phyloP scores from a whole-genome alignment of 2,113 vertebrate genomes.

The Excalfactoria chinensis region DNA sequence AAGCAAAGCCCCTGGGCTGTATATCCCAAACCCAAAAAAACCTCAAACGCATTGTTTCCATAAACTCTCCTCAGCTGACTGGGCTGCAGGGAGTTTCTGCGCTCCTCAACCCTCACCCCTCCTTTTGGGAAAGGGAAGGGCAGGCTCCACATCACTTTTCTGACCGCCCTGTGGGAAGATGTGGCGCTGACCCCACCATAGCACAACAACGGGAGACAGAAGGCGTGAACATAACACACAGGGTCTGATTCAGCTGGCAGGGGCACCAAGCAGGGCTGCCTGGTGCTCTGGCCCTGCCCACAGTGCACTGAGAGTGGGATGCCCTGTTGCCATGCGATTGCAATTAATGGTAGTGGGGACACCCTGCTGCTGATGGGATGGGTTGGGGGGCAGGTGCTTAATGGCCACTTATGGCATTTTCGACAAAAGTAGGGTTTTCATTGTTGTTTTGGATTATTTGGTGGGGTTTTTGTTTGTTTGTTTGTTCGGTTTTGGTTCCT shows the following conservation, averaged over 20 bases:
- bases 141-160: neutral
- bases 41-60: constrained; percentile 47
- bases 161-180: neutral
- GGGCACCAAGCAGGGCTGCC: neutral
- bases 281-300: fast-evolving
- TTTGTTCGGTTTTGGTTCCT: too few relatives aligned
- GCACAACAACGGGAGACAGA: fast-evolving
- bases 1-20: neutral
- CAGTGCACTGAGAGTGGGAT: neutral
- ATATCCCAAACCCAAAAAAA: constrained; percentile 25
- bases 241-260: neutral
- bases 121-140: neutral
- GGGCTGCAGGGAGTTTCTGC: neutral
- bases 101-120: neutral
- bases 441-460: neutral
- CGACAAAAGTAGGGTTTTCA: neutral
- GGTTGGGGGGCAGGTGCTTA: fast-evolving
- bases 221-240: fast-evolving
- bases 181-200: fast-evolving
- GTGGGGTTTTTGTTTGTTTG: neutral
- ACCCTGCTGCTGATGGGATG: fast-evolving
- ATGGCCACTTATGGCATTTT: neutral
- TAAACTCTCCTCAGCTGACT: constrained; percentile 44
- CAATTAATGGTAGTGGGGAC: neutral
- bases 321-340: fast-evolving